Evolutionary conservation across 1,140 invertebrate species (phyloP).

Genomic region (Drosophila prosaltans): DNA sequence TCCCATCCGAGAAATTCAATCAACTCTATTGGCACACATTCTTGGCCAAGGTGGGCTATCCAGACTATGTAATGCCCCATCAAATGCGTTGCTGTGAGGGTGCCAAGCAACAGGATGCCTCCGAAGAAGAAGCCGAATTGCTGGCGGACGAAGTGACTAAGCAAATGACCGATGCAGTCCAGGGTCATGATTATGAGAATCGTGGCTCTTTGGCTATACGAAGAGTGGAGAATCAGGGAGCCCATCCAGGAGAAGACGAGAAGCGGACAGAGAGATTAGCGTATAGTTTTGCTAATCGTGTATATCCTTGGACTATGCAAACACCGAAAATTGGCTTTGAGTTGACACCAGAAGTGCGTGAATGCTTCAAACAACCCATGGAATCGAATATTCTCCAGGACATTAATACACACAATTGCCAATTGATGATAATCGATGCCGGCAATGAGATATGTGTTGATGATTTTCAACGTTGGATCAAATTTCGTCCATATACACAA

Average conservation of each 20-base stretch:
- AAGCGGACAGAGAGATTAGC: slow-evolving; percentile 59
- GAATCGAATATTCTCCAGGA: slow-evolving; percentile 48
- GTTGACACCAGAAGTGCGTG: slow-evolving; percentile 33
- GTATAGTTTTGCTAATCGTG: slow-evolving; percentile 62
- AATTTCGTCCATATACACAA: slow-evolving; percentile 60
- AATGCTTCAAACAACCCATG: slow-evolving; percentile 35
- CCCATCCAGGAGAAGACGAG: slow-evolving; percentile 13
- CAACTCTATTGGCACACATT: slow-evolving; percentile 56
- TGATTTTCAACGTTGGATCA: slow-evolving; percentile 65
- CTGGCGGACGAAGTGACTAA: slow-evolving; percentile 20
- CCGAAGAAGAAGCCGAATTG: slow-evolving; percentile 16
- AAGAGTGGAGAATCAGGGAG: slow-evolving; percentile 36
- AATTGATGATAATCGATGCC: slow-evolving; percentile 69
- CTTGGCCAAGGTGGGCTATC: slow-evolving; percentile 53
- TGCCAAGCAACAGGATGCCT: slow-evolving; percentile 11
- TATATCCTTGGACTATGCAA: slow-evolving; percentile 72
- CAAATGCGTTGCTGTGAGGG: slow-evolving; percentile 51
- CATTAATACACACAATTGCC: slow-evolving; percentile 51
- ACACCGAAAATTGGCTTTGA: slow-evolving; percentile 41
- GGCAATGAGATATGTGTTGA: slow-evolving; percentile 47
- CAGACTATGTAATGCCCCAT: slow-evolving; percentile 47
- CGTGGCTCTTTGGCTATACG: slow-evolving; percentile 31
- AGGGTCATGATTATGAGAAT: slow-evolving; percentile 5
- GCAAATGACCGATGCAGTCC: neutral
- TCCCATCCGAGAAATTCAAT: slow-evolving; percentile 47